Evolutionary conservation across 2,888 invertebrate genomes (phyloP), one percentile per base, ranked within the genome.

Genomic region (Myopa tessellatipennis): DNA sequence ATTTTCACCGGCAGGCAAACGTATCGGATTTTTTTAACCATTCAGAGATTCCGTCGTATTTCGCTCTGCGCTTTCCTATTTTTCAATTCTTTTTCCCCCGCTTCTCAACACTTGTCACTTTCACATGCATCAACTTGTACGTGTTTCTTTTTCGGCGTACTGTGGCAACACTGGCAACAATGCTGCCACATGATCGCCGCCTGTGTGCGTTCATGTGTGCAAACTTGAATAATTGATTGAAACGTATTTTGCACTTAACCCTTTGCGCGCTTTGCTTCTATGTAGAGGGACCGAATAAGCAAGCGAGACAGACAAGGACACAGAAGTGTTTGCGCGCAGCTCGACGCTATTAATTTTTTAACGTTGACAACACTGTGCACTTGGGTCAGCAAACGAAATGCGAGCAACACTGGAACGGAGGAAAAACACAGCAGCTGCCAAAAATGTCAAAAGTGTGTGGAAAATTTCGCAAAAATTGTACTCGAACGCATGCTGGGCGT

Each of bases 211-310:
- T 68, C 75, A 60, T 38, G 68, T 55, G 68, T 26, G 55, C 55
- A 45, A 75, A 75, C 68, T 75, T 68, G 71, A 76, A 76, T 76
- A 76, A 76, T 76, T 70, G 71, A 76, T 76, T 76, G 65, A 70
- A 68, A 60, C 68, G 68, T 18, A 75, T 58, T 69, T 68, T 58
- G 38, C 74, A 63, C 45, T 68, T 75, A 75, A 75, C 58, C 75
- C 45, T 67, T 60, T 6, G n/a, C 60, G 26, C 50, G 55, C 55
- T 16, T 14, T 50, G 45, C 45, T 45, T 45, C 45, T 8, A 45
- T 45, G 6, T 10, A 8, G 45, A 18, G 26, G 18, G 38, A 7
- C 14, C 6, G 63, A 63, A 12, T 34, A 12, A 12, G 63, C 12
- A 14, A 10, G n/a, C 34, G 6, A 14, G 60, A 18, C 12, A 18